Evolutionary conservation across 2,797 vertebrate species (phyloP).

Genomic region (Tokudaia tokunoshimensis): DNA sequence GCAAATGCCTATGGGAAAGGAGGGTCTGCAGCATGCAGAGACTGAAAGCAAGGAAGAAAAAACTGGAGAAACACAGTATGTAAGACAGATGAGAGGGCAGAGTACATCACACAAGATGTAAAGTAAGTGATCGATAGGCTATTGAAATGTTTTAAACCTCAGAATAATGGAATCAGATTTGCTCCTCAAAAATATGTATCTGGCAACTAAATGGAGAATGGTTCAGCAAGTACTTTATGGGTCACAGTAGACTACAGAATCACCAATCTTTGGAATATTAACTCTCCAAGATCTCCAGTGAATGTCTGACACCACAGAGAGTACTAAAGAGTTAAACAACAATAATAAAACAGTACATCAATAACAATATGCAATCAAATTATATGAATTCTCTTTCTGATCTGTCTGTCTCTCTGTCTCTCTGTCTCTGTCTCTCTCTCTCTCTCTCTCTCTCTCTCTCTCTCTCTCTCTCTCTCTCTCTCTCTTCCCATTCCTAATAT

Average conservation of each 20-base stretch:
- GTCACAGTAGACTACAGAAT: background rate
- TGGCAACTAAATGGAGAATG: background rate
- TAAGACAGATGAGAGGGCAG: background rate
- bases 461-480: background rate
- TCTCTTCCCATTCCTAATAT: background rate
- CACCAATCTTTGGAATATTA: too few relatives aligned
- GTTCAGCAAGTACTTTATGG: background rate
- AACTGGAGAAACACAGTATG: background rate
- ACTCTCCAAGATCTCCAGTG: background rate
- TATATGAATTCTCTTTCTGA: background rate
- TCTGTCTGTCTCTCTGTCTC: background rate
- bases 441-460: too few relatives aligned
- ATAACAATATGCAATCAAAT: background rate
- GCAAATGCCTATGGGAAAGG: background rate
- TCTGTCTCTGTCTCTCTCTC: too few relatives aligned
- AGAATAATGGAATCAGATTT: background rate
- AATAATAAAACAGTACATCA: background rate
- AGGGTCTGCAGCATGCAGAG: rapidly evolving
- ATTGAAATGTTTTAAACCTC: background rate
- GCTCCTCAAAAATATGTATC: background rate
- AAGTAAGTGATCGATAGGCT: background rate
- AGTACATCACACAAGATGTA: background rate
- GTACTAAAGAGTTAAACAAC: background rate
- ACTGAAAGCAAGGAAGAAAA: background rate
- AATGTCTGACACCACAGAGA: background rate